phyloP scores from a whole-genome alignment of 2,113 vertebrate genomes.

The Corythornis cristatus region DNA sequence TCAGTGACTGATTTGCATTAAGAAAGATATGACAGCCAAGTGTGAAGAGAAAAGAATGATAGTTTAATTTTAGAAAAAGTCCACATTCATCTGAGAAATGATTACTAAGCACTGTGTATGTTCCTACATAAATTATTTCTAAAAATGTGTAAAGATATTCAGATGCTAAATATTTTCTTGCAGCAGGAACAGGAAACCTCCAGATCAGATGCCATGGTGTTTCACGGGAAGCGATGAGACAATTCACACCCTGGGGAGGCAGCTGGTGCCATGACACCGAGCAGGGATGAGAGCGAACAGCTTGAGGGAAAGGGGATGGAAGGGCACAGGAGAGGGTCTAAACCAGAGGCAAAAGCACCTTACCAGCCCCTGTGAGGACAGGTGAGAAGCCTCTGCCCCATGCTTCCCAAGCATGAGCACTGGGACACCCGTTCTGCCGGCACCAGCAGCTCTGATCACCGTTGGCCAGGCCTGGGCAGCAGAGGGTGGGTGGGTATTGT shows the following conservation, averaged over 20 bases:
- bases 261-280: fast-evolving
- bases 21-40: slow-evolving; percentile 67
- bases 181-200: background rate
- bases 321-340: fast-evolving
- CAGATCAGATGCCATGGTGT: background rate
- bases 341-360: background rate
- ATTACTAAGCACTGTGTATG: slow-evolving; percentile 70
- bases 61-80: slow-evolving; percentile 71
- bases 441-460: fast-evolving
- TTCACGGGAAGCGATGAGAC: fast-evolving
- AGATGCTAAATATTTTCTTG: slow-evolving; percentile 58
- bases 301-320: background rate
- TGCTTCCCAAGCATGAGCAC: fast-evolving
- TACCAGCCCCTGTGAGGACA: background rate
- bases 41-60: slow-evolving; percentile 65
- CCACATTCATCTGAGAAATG: slow-evolving; percentile 66
- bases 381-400: fast-evolving
- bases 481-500: fast-evolving
- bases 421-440: background rate
- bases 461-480: background rate
- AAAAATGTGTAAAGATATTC: slow-evolving; percentile 59
- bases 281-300: fast-evolving
- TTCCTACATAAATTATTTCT: slow-evolving; percentile 64
- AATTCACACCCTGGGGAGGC: fast-evolving
- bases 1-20: slow-evolving; percentile 71